Evolutionary conservation across 2,797 vertebrate species (phyloP).

Genomic region (Brachyrhaphis roseni): DNA sequence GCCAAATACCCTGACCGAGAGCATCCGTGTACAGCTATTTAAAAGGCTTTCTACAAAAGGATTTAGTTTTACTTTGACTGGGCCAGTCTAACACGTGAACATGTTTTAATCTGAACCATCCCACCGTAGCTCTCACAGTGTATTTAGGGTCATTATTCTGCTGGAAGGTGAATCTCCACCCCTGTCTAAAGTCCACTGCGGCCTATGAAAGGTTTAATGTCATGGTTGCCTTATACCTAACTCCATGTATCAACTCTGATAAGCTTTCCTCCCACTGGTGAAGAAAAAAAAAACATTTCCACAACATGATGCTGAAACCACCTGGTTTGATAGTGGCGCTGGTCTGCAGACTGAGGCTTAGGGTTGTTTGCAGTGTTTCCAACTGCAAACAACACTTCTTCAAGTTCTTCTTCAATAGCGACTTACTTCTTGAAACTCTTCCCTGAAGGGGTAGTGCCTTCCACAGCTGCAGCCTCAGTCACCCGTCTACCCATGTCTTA

Average conservation of each 20-base stretch:
- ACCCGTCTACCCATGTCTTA: too few species aligned
- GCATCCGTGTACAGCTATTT: not conserved
- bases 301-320: not conserved
- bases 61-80: not conserved
- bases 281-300: not conserved
- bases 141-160: not conserved
- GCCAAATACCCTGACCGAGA: not conserved
- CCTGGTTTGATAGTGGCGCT: not conserved
- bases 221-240: not conserved
- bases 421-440: not conserved
- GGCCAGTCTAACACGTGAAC: not conserved
- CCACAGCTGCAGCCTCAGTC: too few species aligned
- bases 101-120: not conserved
- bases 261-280: not conserved
- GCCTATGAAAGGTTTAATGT: not conserved
- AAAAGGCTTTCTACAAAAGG: not conserved
- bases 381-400: not conserved
- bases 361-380: not conserved
- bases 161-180: not conserved
- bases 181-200: not conserved
- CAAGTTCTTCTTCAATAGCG: not conserved
- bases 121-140: not conserved
- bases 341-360: not conserved
- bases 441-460: not conserved
- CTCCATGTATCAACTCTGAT: not conserved